Evolutionary conservation across 2,888 invertebrate genomes (phyloP).

Genomic region (Stegophylla sp.): DNA sequence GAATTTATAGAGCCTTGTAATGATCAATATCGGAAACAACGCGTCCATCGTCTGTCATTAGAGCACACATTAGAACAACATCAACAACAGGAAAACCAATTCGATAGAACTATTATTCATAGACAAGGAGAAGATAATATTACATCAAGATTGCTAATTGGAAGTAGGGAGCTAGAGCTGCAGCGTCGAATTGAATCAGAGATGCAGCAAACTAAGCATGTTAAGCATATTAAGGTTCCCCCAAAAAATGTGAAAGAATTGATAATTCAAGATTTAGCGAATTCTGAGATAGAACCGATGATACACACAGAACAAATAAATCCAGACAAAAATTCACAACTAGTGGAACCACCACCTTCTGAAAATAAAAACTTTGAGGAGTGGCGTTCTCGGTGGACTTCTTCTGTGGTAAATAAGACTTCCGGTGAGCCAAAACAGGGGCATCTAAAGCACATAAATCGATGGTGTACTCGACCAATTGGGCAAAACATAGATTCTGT

Average conservation of each 20-base stretch:
- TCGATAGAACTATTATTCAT: too few relatives aligned
- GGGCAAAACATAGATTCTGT: neutral
- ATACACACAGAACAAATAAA: neutral
- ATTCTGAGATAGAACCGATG: neutral
- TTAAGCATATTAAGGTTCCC: too few relatives aligned
- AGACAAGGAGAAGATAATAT: too few relatives aligned
- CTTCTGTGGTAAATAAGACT: neutral
- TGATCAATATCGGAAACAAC: too few relatives aligned
- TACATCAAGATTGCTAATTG: too few relatives aligned
- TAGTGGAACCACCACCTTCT: neutral
- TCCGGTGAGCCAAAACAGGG: neutral
- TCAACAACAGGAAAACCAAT: too few relatives aligned
- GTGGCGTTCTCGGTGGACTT: slow-evolving; percentile 17
- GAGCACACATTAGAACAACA: too few relatives aligned
- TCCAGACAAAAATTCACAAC: neutral
- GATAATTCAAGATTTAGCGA: neutral
- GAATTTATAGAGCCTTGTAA: too few relatives aligned
- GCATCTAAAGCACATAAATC: neutral
- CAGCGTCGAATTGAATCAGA: neutral
- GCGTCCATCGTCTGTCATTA: too few relatives aligned
- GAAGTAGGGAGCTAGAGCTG: too few relatives aligned
- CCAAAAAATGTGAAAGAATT: too few relatives aligned
- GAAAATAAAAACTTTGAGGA: slow-evolving; percentile 3
- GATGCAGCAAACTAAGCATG: neutral
- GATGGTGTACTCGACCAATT: neutral